These are phyloP conservation scores for Micoletzkya japonica DNA, from an alignment of 2,888 invertebrate species.

Conservation along the genomic window DNA sequence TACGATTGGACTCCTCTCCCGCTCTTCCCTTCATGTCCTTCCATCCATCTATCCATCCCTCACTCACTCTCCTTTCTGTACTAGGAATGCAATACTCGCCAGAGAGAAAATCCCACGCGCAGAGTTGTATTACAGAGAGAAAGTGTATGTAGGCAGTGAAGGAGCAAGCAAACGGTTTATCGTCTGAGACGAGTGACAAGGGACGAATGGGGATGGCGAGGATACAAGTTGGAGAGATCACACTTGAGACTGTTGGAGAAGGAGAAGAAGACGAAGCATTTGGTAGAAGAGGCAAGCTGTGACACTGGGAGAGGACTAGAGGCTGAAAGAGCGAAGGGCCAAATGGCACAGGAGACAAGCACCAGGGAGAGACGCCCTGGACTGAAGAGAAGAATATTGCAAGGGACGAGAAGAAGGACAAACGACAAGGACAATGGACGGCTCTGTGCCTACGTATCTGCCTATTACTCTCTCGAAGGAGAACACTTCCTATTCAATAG, in stretches of 20 bases:
- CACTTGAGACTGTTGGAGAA: conserved; percentile 12
- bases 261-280: conserved; percentile 2
- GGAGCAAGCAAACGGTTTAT: conserved; percentile 24
- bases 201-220: neutral
- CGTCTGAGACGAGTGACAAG: neutral
- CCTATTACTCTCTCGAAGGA: too few species aligned
- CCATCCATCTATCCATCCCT: too few species aligned
- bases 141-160: too few species aligned
- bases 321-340: neutral
- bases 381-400: conserved; percentile 17
- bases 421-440: neutral
- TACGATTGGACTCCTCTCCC: too few species aligned
- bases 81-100: neutral
- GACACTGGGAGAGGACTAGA: conserved; percentile 23
- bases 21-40: too few species aligned
- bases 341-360: conserved; percentile 16
- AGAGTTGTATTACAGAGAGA: too few species aligned
- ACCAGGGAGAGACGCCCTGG: conserved; percentile 16
- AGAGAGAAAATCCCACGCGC: too few species aligned
- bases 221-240: conserved; percentile 5
- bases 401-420: neutral
- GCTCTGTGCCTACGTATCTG: too few species aligned
- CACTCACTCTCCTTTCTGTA: neutral
- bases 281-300: neutral
- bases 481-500: conserved; percentile 8